Conservation (phyloP, 2,113 vertebrate species). For the Phaethon lepturus region DNA sequence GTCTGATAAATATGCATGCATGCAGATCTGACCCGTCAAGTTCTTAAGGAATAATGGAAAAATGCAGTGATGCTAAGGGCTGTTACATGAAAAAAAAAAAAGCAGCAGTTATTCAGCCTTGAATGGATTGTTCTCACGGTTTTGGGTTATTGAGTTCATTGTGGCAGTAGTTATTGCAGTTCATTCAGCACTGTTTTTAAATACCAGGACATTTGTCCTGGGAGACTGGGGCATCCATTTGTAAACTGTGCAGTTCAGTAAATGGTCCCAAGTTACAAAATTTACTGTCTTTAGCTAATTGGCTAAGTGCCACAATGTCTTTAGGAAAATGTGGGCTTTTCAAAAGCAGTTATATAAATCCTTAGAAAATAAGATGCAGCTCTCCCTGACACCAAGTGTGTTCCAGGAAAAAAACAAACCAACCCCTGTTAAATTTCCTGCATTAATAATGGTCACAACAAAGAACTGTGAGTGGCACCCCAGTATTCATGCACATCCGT, state of each 20-base stretch:
- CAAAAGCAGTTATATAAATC: background rate
- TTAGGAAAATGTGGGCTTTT: background rate
- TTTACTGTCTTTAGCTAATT: background rate
- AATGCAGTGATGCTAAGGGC: background rate
- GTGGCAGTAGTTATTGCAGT: background rate
- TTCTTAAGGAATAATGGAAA: background rate
- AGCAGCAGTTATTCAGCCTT: background rate
- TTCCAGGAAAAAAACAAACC: slow-evolving; percentile 6
- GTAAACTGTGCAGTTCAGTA: background rate
- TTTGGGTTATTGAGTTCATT: background rate
- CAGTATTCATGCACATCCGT: background rate
- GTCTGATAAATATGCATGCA: background rate
- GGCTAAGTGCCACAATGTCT: background rate
- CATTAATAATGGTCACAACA: background rate
- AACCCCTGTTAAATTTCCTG: background rate
- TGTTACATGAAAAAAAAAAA: background rate
- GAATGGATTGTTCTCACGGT: background rate
- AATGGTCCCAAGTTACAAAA: background rate
- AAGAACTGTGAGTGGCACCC: background rate
- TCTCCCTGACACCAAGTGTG: background rate
- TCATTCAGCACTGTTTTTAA: slow-evolving; percentile 45
- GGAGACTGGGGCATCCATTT: background rate
- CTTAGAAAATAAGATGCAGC: background rate
- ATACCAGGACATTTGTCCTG: background rate
- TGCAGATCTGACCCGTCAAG: background rate